Evolutionary conservation across 1,140 invertebrate species (phyloP).

Genomic region (Papilio polytes): DNA sequence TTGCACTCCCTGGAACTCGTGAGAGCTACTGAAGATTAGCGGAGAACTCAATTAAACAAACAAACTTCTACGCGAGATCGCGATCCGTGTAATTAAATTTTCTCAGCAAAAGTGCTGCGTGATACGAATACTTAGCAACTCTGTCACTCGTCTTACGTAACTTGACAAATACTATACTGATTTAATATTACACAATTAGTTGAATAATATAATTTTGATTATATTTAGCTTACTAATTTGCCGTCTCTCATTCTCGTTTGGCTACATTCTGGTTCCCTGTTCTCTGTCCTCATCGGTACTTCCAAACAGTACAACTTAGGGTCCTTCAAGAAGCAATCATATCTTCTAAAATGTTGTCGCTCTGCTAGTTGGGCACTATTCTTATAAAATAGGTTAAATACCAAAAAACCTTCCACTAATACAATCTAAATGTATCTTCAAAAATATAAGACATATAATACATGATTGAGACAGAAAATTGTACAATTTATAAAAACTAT

Average conservation of each 20-base stretch:
- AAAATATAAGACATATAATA: too few species aligned
- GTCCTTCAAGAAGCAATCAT: too few species aligned
- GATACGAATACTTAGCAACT: conserved; percentile 57
- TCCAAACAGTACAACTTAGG: too few species aligned
- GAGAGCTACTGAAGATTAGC: conserved; percentile 73
- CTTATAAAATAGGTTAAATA: too few species aligned
- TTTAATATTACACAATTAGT: background rate
- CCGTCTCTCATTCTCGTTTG: background rate
- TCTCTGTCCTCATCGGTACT: too few species aligned
- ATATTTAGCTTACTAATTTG: background rate
- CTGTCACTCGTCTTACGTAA: conserved; percentile 36
- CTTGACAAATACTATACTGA: background rate
- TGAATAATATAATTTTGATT: background rate
- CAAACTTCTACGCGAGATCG: conserved; percentile 68
- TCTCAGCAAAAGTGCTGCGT: conserved; percentile 66
- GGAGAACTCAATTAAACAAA: conserved; percentile 75
- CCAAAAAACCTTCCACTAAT: too few species aligned
- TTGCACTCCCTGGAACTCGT: conserved; percentile 27
- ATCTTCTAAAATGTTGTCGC: too few species aligned
- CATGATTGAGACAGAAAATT: too few species aligned
- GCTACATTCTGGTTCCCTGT: too few species aligned
- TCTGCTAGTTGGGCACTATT: too few species aligned
- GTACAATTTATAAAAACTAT: too few species aligned
- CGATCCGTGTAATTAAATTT: conserved; percentile 80
- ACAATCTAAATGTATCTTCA: too few species aligned